These are phyloP conservation scores for Rattus rattus DNA, from an alignment of 2,113 vertebrate species.

Conservation along the genomic window DNA sequence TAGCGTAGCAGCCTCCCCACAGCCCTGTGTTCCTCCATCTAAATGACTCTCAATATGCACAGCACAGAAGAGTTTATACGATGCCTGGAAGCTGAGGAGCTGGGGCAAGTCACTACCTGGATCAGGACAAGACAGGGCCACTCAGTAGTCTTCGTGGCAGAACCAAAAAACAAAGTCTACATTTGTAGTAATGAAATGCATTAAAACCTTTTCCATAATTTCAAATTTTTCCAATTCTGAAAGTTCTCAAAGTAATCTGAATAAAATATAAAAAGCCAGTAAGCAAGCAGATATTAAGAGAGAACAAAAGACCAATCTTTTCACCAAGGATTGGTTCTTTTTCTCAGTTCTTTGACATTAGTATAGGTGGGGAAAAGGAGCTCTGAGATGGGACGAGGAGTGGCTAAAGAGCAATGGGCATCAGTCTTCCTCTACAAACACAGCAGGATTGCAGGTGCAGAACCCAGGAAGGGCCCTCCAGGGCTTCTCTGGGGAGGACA, in stretches of 20 bases:
- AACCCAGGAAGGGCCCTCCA: not conserved
- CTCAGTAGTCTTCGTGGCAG: not conserved
- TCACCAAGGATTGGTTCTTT: not conserved
- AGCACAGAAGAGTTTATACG: not conserved
- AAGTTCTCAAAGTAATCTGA: not conserved
- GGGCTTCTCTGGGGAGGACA: not conserved
- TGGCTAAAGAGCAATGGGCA: not conserved
- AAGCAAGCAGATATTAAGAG: not conserved
- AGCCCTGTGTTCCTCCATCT: not conserved
- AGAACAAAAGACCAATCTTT: constrained; percentile 16
- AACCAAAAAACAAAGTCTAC: not conserved
- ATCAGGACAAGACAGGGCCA: not conserved
- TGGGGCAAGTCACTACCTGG: not conserved
- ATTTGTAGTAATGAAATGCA: not conserved
- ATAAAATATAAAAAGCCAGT: constrained; percentile 16
- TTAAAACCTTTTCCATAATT: not conserved
- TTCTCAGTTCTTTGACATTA: not conserved
- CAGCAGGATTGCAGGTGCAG: accelerated
- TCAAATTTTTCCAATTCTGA: not conserved
- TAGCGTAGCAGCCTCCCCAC: not conserved
- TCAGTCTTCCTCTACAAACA: not conserved
- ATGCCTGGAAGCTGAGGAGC: not conserved
- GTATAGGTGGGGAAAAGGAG: not conserved
- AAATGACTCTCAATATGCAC: not conserved
- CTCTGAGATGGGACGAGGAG: not conserved